A percentile compares a stretch with the other conserved stretches of the same genome.
These are phyloP conservation scores for Parambassis ranga DNA, from an alignment of 2,797 vertebrate species.

Conservation along the genomic window DNA sequence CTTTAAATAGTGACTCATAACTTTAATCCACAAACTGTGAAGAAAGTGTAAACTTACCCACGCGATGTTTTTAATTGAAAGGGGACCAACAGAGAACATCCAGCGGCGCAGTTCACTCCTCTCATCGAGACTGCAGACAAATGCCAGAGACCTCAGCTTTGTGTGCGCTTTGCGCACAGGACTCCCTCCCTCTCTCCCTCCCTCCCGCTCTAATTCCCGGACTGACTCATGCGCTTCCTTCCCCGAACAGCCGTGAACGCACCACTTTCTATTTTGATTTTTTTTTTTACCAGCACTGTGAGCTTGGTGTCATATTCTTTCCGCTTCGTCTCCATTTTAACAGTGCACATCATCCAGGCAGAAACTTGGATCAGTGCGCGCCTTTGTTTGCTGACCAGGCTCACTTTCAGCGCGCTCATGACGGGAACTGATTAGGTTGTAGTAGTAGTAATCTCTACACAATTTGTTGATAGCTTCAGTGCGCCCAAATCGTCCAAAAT, in stretches of 20 bases:
- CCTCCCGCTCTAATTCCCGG: not conserved
- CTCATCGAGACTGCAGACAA: conserved; percentile 10
- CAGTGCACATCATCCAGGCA: not conserved
- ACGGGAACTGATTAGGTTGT: too few species aligned
- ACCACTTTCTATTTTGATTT: not conserved
- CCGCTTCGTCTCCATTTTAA: not conserved
- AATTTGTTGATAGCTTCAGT: too few species aligned
- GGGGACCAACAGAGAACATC: not conserved
- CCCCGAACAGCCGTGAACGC: conserved; percentile 36
- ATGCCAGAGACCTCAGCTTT: conserved; percentile 33
- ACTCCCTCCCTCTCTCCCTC: not conserved
- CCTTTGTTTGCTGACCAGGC: too few species aligned
- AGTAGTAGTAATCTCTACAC: too few species aligned
- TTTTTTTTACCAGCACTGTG: not conserved
- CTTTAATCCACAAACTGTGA: not conserved
- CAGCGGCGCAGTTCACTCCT: not conserved
- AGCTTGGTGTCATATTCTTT: not conserved
- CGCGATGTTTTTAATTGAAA: not conserved
- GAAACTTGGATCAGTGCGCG: not conserved
- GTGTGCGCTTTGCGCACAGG: not conserved
- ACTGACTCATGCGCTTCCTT: conserved; percentile 45
- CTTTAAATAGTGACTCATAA: not conserved
- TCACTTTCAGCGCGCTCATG: too few species aligned
- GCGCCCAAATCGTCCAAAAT: not conserved
- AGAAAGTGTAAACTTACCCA: conserved; percentile 26